Evolutionary conservation across 2,113 vertebrate genomes (phyloP).

Genomic region (Toxotes jaculatrix): DNA sequence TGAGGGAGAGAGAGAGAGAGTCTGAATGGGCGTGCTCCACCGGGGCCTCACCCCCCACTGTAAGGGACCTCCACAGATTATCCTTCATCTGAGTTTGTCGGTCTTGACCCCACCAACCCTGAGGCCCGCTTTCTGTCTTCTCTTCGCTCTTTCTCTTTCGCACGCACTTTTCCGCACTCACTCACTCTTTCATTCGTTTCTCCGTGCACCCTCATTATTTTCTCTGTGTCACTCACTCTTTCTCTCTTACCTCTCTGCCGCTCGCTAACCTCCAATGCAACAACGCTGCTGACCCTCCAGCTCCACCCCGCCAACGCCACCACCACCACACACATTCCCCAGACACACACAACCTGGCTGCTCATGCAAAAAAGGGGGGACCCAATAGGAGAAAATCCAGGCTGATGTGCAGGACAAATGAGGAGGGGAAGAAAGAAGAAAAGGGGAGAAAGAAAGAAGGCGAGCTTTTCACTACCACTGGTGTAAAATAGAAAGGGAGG

Average conservation of each 20-base stretch:
- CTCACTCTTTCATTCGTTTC: constrained; percentile 13
- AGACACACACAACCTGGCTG: constrained; percentile 36
- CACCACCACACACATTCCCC: constrained; percentile 28
- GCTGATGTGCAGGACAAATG: constrained; percentile 76
- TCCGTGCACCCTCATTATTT: constrained; percentile 45
- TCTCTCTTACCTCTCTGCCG: constrained; percentile 39
- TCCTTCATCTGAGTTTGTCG: constrained; percentile 82
- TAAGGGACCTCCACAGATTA: constrained; percentile 84
- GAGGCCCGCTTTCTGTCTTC: constrained; percentile 53
- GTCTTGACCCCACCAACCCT: constrained; percentile 76
- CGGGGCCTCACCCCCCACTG: constrained; percentile 83
- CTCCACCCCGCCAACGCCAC: background rate
- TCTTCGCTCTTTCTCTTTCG: constrained; percentile 13
- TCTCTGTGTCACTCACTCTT: constrained; percentile 36
- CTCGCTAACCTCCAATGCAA: constrained; percentile 51
- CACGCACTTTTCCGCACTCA: constrained; percentile 7
- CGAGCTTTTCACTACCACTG: constrained; percentile 49
- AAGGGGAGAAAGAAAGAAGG: constrained; percentile 54
- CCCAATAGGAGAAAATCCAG: constrained; percentile 71
- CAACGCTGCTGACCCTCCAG: constrained; percentile 18
- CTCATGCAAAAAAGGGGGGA: constrained; percentile 58
- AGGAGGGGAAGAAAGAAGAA: constrained; percentile 62
- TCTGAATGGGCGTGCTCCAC: constrained; percentile 79
- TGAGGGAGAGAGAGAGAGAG: constrained; percentile 25
- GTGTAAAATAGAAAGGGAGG: constrained; percentile 48